Evolutionary conservation across 1,140 invertebrate genomes (phyloP).

Genomic region (Halictus rubicundus): DNA sequence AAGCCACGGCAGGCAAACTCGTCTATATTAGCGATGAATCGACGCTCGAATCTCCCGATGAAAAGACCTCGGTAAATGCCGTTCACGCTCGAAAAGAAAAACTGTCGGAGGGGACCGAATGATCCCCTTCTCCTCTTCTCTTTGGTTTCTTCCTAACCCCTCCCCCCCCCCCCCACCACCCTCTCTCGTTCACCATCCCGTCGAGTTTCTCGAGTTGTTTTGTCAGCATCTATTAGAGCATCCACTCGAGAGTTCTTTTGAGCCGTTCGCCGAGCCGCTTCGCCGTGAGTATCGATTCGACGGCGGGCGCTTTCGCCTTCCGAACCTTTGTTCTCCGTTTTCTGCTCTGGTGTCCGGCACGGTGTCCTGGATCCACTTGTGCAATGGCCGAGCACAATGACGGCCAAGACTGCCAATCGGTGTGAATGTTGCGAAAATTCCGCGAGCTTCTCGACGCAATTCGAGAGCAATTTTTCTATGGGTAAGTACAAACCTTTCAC

Average conservation of each 20-base stretch:
- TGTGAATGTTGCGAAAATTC: no score
- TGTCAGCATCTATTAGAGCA: neutral
- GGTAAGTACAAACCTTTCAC: no score
- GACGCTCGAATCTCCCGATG: neutral
- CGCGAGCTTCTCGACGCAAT: no score
- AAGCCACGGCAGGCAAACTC: neutral
- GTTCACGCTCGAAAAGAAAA: neutral
- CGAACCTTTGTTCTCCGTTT: neutral
- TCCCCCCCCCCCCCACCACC: no score
- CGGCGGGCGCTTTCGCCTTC: neutral
- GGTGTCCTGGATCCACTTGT: neutral
- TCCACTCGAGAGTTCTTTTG: neutral
- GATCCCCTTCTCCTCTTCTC: no score
- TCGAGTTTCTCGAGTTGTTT: conserved; percentile 2
- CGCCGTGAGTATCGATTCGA: neutral
- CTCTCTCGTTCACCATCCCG: neutral
- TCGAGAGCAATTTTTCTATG: no score
- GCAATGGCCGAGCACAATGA: no score
- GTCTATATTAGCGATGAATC: conserved; percentile 14
- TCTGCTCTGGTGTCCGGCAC: neutral
- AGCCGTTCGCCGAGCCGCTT: neutral
- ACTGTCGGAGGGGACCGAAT: neutral
- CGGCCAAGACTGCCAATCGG: no score
- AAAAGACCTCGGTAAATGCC: neutral
- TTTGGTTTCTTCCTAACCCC: no score